These are phyloP conservation scores for Empidonax alnorum DNA, from an alignment of 2,113 vertebrate species.

Conservation along the genomic window DNA sequence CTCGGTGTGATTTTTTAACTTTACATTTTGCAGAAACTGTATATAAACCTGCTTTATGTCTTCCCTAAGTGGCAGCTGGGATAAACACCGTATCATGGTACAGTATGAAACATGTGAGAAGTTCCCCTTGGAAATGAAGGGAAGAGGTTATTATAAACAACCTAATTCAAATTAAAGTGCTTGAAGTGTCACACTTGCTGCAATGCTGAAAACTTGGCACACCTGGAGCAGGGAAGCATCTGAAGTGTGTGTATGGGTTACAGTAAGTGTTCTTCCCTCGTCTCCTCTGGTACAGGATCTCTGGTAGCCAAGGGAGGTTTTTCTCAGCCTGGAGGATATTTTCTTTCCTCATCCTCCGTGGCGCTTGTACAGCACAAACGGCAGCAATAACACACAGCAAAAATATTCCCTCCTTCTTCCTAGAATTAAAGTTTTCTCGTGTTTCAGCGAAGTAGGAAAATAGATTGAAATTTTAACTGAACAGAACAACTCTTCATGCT, in stretches of 20 bases:
- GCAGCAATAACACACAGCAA: neutral
- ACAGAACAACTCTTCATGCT: neutral
- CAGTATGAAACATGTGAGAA: slow-evolving; percentile 55
- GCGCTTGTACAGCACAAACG: neutral
- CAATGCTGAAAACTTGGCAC: neutral
- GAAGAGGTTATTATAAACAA: neutral
- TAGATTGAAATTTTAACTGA: neutral
- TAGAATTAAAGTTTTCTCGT: neutral
- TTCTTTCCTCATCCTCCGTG: neutral
- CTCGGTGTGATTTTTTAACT: neutral
- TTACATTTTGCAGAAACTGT: slow-evolving; percentile 44
- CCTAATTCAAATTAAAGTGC: neutral
- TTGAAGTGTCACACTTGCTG: neutral
- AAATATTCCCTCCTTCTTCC: neutral
- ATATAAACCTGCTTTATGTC: slow-evolving; percentile 13
- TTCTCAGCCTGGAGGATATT: neutral
- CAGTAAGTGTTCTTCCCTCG: neutral
- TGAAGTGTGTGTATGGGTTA: fast-evolving
- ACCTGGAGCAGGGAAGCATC: neutral
- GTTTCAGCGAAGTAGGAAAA: neutral
- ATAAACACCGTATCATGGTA: neutral
- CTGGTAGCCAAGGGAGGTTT: neutral
- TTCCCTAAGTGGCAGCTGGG: slow-evolving; percentile 3
- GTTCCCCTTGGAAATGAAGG: slow-evolving; percentile 8
- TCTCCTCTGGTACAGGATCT: neutral